Evolutionary conservation across 2,797 vertebrate species (phyloP).

Genomic region (Zalophus californianus): DNA sequence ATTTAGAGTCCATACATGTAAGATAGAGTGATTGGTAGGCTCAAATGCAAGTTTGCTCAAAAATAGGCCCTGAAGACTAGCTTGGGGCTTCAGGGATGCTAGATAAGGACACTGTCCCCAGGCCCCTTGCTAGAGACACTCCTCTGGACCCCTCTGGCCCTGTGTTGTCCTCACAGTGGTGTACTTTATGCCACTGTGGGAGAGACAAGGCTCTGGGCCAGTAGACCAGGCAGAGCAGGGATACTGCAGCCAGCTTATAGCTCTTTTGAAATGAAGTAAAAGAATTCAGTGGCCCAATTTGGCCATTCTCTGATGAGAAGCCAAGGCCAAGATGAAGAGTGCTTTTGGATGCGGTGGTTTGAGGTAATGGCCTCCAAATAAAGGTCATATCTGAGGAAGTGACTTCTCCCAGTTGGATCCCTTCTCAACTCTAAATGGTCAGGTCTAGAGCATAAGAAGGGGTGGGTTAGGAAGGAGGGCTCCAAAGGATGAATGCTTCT

Average conservation of each 20-base stretch:
- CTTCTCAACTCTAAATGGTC: background rate
- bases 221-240: background rate
- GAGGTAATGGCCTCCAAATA: background rate
- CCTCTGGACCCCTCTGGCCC: background rate
- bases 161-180: background rate
- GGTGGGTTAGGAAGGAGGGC: background rate
- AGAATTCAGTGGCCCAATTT: background rate
- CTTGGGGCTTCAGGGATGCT: background rate
- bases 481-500: background rate
- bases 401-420: background rate
- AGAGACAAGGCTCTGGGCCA: background rate
- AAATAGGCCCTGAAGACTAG: background rate
- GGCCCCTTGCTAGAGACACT: background rate
- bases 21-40: background rate
- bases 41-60: background rate
- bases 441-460: background rate
- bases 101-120: background rate
- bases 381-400: background rate
- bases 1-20: background rate
- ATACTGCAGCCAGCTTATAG: background rate
- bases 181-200: background rate
- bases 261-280: background rate
- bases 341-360: background rate
- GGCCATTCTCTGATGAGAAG: constrained; percentile 5
- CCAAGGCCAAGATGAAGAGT: background rate